A percentile compares a stretch with the other conserved stretches of the same genome.
These are phyloP conservation scores for Lathamus discolor DNA, from an alignment of 2,113 vertebrate species.

Conservation along the genomic window DNA sequence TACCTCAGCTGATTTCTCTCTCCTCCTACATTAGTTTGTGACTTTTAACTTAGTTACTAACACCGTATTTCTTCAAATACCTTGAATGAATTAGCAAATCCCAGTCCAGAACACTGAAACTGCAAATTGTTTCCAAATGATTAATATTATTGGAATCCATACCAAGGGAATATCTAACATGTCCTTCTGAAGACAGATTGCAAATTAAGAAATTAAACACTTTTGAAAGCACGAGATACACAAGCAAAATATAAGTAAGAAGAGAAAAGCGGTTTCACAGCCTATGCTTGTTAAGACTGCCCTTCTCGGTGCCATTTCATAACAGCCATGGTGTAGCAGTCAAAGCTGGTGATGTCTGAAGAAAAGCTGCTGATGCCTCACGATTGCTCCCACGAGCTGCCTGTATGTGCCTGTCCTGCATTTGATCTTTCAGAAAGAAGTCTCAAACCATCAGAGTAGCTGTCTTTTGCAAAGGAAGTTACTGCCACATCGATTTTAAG, in stretches of 20 bases:
- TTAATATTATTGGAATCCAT: not conserved
- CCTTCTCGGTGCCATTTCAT: not conserved
- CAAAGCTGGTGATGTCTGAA: not conserved
- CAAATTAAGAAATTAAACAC: not conserved
- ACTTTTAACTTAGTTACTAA: not conserved
- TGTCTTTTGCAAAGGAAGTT: slow-evolving; percentile 22
- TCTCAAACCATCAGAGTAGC: slow-evolving; percentile 29
- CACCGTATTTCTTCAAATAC: not conserved
- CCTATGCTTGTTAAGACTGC: not conserved
- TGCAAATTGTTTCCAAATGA: not conserved
- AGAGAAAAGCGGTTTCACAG: not conserved
- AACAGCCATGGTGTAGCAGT: not conserved
- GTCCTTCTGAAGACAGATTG: not conserved
- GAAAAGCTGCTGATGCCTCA: slow-evolving; percentile 55
- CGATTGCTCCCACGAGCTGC: not conserved
- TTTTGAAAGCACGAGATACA: not conserved
- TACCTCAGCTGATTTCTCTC: not conserved
- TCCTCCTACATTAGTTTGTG: not conserved
- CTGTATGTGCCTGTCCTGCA: not conserved
- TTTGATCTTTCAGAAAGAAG: slow-evolving; percentile 17
- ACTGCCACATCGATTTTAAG: slow-evolving; percentile 54
- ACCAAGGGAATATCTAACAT: not conserved
- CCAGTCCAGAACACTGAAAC: not conserved
- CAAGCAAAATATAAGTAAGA: not conserved
- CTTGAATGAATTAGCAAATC: not conserved